Evolutionary conservation across 2,113 vertebrate species (phyloP), one percentile per base, ranked within the genome.

Genomic region (Bambusicola thoracicus): DNA sequence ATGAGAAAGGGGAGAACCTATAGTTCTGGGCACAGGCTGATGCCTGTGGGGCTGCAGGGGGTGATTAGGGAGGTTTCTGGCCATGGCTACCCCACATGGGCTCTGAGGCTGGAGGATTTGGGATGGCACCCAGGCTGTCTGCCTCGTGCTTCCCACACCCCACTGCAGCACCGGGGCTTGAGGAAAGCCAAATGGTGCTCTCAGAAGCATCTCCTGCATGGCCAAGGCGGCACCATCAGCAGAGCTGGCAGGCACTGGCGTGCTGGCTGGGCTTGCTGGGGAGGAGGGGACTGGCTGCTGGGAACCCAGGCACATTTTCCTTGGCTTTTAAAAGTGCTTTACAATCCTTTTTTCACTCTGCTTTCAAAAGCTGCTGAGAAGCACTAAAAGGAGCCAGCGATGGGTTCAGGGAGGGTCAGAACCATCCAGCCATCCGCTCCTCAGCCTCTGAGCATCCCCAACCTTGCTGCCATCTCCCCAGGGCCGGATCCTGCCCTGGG

Each of bases 311-410:
- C 41, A 1, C 77, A 10, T 89, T 90, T 81, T 67, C 81, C 66
- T 62, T 90, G 89, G 85, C 73, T 81, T 87, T 85, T 66, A 79
- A 87, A 65, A 89, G 59, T 20, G 85, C 88, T 87, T 85, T 75
- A 85, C 89, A 93, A 87, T 40, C 36, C 79, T 19, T 38, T 66
- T 43, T n/a, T 58, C 72, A 40, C 62, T 32, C 41, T 0, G 25
- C 94, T 94, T 93, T 95, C 83, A 85, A 94, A 92, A 94, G 86
- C 79, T 69, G 80, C 87, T 32, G 75, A 77, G 95, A 30, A 76
- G 92, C 78, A 58, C 43, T 53, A 21, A 69, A 87, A 92, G 51
- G 68, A 85, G 30, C 32, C 16, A n/a, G 79, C 8, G 7, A 10
- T 0, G 41, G 59, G 62, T 56, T 73, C 65, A 14, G 56, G 68